Conservation (phyloP, 2,797 vertebrate species). For the Myotis findleyi region DNA sequence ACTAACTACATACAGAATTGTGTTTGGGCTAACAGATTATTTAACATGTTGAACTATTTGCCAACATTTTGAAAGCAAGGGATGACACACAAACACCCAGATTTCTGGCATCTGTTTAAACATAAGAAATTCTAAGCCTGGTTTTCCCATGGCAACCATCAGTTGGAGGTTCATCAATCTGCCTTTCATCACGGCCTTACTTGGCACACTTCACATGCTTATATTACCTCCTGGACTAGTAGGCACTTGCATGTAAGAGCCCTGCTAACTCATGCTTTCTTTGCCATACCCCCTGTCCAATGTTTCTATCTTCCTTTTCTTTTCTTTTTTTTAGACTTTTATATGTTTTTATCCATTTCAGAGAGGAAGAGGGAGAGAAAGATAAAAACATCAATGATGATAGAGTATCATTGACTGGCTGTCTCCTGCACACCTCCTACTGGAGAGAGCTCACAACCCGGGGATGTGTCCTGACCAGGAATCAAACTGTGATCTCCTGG, state of each 20-base stretch:
- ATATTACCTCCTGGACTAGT: neutral
- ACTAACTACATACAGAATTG: neutral
- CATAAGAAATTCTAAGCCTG: neutral
- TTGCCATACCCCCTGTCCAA: no score
- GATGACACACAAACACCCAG: neutral
- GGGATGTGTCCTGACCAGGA: no score
- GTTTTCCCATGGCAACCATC: neutral
- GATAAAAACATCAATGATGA: no score
- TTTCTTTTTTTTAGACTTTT: no score
- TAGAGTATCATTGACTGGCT: no score
- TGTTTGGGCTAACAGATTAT: neutral
- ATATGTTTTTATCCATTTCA: no score
- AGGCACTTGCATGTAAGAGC: neutral
- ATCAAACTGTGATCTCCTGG: no score
- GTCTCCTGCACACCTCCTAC: no score
- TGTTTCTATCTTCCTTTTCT: neutral
- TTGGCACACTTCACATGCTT: neutral
- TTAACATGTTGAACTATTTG: neutral
- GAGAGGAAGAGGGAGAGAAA: no score
- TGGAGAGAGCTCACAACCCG: no score
- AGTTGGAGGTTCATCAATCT: neutral
- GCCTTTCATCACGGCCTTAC: neutral
- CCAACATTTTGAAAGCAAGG: neutral
- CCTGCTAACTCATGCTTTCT: neutral
- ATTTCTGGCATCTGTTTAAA: neutral